Evolutionary conservation across 1,140 invertebrate species (phyloP).

Genomic region (Episyrphus balteatus): DNA sequence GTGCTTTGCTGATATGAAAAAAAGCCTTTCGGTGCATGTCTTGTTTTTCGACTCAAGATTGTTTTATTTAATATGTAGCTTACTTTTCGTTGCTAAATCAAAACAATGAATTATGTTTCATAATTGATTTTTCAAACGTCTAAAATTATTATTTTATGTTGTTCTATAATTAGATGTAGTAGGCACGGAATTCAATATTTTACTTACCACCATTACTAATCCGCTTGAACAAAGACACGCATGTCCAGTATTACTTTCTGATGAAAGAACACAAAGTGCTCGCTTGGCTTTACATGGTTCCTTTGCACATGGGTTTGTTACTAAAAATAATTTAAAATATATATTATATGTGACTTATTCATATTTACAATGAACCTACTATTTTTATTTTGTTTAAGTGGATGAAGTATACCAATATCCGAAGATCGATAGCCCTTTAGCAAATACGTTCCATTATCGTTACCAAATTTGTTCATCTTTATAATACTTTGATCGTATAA

Average conservation of each 20-base stretch:
- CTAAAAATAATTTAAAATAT: conserved; percentile 17
- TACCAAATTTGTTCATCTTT: conserved; percentile 60
- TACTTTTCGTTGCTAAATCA: too few relatives aligned
- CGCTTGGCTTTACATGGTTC: conserved; percentile 43
- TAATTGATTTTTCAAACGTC: too few relatives aligned
- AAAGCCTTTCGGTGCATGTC: too few relatives aligned
- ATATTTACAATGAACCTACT: conserved; percentile 26
- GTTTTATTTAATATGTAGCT: too few relatives aligned
- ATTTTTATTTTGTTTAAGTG: conserved; percentile 48
- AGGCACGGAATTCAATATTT: too few relatives aligned
- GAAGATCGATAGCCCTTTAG: conserved; percentile 46
- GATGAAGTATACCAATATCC: conserved; percentile 56
- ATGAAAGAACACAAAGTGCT: conserved; percentile 46
- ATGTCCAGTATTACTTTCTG: conserved; percentile 27
- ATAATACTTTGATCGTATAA: conserved; percentile 52
- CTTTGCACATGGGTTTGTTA: conserved; percentile 37
- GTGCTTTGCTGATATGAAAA: too few relatives aligned
- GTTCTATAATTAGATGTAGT: too few relatives aligned
- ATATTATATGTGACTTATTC: conserved; percentile 2
- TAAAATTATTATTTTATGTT: too few relatives aligned
- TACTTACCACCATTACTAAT: conserved; percentile 27
- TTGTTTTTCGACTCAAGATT: too few relatives aligned
- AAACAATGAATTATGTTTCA: too few relatives aligned
- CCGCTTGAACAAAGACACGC: conserved; percentile 59
- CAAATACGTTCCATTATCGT: conserved; percentile 43